These are phyloP conservation scores for Anagyrus pseudococci DNA, from an alignment of 2,888 invertebrate species.

Conservation along the genomic window DNA sequence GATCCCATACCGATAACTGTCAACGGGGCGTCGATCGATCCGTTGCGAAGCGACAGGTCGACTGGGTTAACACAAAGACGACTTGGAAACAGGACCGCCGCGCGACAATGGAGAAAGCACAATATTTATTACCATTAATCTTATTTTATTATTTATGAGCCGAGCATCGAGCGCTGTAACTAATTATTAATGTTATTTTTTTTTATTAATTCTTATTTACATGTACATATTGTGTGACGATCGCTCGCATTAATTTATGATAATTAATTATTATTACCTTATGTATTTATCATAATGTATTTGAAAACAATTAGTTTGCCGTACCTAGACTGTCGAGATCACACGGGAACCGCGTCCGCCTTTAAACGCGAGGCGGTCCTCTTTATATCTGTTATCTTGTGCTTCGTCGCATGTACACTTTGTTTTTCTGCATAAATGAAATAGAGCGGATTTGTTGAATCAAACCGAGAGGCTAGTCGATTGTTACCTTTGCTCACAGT, in stretches of 20 bases:
- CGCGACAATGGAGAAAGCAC: constrained; percentile 13
- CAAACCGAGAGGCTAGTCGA: constrained; percentile 38
- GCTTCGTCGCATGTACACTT: constrained; percentile 1
- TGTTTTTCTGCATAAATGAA: constrained; percentile 1
- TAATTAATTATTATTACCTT: constrained; percentile 22
- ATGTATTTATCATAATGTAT: too few relatives aligned
- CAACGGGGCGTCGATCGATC: too few relatives aligned
- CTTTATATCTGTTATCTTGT: neutral
- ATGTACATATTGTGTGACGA: constrained; percentile 36
- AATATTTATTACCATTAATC: constrained; percentile 31
- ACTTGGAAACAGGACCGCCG: too few relatives aligned
- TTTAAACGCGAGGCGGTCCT: too few relatives aligned
- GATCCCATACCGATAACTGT: too few relatives aligned
- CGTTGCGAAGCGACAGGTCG: too few relatives aligned
- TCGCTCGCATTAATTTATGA: constrained; percentile 9
- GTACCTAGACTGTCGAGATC: too few relatives aligned
- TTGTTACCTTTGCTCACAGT: constrained; percentile 30
- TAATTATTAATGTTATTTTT: neutral
- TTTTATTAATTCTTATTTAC: constrained; percentile 7
- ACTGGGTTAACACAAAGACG: too few relatives aligned
- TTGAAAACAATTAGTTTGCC: too few relatives aligned
- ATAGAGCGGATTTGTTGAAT: constrained; percentile 28
- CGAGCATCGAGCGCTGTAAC: constrained; percentile 8
- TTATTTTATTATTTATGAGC: constrained; percentile 30
- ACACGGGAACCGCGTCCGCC: too few relatives aligned